Base-by-base conservation (phyloP, 1,140 invertebrate species). In the Adelges cooleyi region DNA sequence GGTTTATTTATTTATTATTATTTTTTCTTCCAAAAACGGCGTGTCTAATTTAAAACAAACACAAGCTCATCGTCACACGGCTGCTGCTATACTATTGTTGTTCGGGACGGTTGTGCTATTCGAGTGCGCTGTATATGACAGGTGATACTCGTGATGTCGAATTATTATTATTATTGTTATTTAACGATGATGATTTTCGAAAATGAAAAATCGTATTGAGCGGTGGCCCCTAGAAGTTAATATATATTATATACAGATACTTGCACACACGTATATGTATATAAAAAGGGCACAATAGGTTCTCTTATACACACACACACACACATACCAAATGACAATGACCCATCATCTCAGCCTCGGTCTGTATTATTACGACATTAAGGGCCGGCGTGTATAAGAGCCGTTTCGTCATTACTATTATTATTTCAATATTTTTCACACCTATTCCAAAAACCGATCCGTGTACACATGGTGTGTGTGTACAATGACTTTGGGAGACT, bases 111-210 rank as follows among this genome's bases (percentile, higher is more conserved):
- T 33, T 33, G 29, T 33, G 29, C 5, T 33, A 5, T 13, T 38
- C 23, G 40, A 25, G 15, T 27, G 23, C 8, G 3, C 0, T 13
- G 20, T 23, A 3, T 38, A 40, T 59, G 54, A 59, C 54, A 59
- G 56, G 56, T 62, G 56, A 62, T 62, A 62, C 56, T 62, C 56
- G 56, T 62, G 56, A 62, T 62, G 29, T 62, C 56, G 56, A 62
- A 62, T 62, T 62, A 62, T 62, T 62, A 18, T 62, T 62, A 48
- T 62, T 62, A 62, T 62, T 62, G 27, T 62, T 62, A 48, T 62
- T 62, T 62, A 62, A 62, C 56, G 56, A 62, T 62, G 56, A 62
- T 62, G 56, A 62, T 62, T 62, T 62, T 62, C 56, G 42, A 62
- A 62, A 62, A 62, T 42, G 56, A 62, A 62, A 48, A 62, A 62